A percentile compares a stretch with the other conserved stretches of the same genome.
phyloP scores from a whole-genome alignment of 2,888 invertebrate genomes.

The Perizoma affinitatum region DNA sequence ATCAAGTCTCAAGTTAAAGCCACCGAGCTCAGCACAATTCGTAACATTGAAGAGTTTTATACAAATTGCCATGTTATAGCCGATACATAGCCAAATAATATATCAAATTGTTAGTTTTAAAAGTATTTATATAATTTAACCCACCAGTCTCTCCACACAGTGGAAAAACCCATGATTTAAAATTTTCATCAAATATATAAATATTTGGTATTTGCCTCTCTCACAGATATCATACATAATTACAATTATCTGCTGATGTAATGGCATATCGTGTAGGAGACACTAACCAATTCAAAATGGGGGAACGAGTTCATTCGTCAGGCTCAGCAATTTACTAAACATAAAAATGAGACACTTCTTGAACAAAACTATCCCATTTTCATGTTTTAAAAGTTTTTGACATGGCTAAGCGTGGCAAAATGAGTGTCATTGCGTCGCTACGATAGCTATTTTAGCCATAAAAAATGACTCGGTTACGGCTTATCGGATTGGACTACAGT shows the following conservation, averaged over 20 bases:
- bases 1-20: slow-evolving; percentile 7
- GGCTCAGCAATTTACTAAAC: no score
- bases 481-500: no score
- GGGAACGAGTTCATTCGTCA: no score
- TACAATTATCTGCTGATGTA: neutral
- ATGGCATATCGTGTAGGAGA: neutral
- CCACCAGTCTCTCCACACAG: neutral
- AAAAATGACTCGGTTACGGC: no score
- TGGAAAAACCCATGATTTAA: neutral
- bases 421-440: no score
- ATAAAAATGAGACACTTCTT: no score
- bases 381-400: no score
- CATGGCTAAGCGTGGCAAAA: no score
- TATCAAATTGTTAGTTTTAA: slow-evolving; percentile 10
- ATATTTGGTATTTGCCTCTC: neutral
- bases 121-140: slow-evolving; percentile 4
- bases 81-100: no score
- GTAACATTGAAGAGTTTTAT: slow-evolving; percentile 20
- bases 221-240: neutral
- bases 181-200: slow-evolving; percentile 4
- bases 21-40: slow-evolving; percentile 16
- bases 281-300: neutral
- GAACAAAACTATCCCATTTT: no score
- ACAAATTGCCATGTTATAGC: slow-evolving; percentile 3
- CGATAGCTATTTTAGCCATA: no score